Evolutionary conservation across 2,113 vertebrate genomes (phyloP).

Genomic region (Myodes glareolus): DNA sequence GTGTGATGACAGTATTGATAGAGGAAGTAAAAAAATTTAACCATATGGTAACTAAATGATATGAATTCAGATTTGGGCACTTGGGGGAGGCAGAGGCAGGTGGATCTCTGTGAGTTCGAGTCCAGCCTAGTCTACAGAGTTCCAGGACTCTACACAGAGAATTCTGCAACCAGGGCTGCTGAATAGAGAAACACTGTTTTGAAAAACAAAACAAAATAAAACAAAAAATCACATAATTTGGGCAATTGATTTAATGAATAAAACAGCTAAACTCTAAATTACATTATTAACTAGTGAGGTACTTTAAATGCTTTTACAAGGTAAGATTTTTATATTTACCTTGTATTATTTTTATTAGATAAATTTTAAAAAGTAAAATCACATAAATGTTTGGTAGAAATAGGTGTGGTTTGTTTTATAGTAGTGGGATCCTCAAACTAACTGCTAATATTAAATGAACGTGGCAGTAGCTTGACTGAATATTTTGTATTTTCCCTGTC

Average conservation of each 20-base stretch:
- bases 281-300: not conserved
- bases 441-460: not conserved
- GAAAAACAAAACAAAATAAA: too few species aligned
- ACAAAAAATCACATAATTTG: not conserved
- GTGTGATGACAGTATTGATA: not conserved
- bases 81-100: too few species aligned
- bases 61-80: too few species aligned
- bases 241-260: not conserved
- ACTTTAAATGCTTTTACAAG: not conserved
- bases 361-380: not conserved
- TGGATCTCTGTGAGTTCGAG: too few species aligned
- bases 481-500: not conserved
- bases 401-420: not conserved
- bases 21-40: not conserved
- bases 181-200: too few species aligned
- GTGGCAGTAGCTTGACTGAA: not conserved
- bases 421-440: not conserved
- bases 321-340: not conserved
- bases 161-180: too few species aligned
- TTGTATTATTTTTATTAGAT: not conserved
- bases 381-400: not conserved
- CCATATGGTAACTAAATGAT: not conserved
- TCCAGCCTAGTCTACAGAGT: too few species aligned
- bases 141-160: too few species aligned
- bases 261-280: not conserved